Conservation (phyloP, 2,113 vertebrate genomes). For the Pogonocichla stellata region DNA sequence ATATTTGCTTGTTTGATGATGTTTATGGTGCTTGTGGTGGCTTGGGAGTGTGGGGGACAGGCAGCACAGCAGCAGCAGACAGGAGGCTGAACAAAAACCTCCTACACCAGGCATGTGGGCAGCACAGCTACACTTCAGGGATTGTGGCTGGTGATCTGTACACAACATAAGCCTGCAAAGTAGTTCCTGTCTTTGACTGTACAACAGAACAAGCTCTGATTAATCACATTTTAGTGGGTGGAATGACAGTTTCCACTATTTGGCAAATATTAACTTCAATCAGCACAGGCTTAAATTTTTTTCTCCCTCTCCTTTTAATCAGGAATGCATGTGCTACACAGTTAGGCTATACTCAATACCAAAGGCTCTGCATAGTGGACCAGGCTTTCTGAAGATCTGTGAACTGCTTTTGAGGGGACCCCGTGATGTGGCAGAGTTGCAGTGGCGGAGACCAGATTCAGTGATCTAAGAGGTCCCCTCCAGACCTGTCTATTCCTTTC, state of each 20-base stretch:
- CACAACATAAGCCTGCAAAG: background rate
- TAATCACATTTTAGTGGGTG: background rate
- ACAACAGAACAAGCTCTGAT: background rate
- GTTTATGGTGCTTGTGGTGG: background rate
- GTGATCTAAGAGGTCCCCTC: background rate
- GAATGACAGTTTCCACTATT: background rate
- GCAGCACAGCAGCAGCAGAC: background rate
- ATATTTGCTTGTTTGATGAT: background rate
- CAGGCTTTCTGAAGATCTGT: background rate
- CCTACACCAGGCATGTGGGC: rapidly evolving
- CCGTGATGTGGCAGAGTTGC: background rate
- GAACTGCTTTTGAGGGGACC: background rate
- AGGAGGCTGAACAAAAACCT: background rate
- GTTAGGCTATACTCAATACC: background rate
- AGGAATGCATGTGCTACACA: background rate
- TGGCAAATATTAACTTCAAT: background rate
- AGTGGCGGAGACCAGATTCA: background rate
- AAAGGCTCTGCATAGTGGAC: background rate
- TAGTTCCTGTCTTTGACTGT: background rate
- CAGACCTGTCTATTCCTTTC: background rate
- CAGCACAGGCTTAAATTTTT: background rate
- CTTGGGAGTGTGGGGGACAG: background rate
- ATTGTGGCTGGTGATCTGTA: background rate
- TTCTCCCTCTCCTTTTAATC: background rate
- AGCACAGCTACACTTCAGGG: background rate